Percentiles rank a stretch among this genome's conserved stretches.
Conservation (phyloP, 2,888 invertebrate species). For the Antheraea yamamai region DNA sequence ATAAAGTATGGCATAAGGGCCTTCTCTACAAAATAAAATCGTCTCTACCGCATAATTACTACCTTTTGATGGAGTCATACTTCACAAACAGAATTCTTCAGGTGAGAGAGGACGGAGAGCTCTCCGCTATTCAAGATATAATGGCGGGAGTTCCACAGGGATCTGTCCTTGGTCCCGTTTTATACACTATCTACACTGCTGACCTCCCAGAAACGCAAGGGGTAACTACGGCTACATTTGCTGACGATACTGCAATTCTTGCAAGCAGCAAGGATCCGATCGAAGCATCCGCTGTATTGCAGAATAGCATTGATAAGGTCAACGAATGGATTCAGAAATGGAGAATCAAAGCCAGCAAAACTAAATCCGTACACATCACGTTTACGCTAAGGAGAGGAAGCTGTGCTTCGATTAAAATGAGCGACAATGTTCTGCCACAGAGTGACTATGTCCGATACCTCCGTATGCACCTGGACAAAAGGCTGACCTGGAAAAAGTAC, state of each 20-base stretch:
- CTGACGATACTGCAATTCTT: background rate
- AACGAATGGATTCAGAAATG: background rate
- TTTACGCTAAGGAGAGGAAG: background rate
- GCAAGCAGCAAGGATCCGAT: conserved; percentile 18
- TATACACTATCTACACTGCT: conserved; percentile 24
- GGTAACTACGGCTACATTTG: conserved; percentile 11
- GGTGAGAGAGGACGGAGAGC: background rate
- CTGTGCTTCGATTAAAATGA: background rate
- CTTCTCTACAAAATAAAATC: conserved; percentile 30
- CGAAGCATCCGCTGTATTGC: conserved; percentile 20
- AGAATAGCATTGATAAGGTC: conserved; percentile 15
- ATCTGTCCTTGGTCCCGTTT: conserved; percentile 24
- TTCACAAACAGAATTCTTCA: conserved; percentile 1
- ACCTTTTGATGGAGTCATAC: conserved; percentile 25
- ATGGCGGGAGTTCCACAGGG: conserved; percentile 14
- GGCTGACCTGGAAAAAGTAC: background rate
- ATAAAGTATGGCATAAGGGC: conserved; percentile 34
- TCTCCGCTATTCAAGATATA: background rate
- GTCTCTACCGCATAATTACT: conserved; percentile 23
- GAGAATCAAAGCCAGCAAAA: background rate
- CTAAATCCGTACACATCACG: background rate
- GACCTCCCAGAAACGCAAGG: conserved; percentile 20
- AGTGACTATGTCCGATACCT: background rate
- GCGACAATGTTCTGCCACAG: background rate
- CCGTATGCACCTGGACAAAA: background rate